phyloP scores from a whole-genome alignment of 1,140 invertebrate genomes.

The Penaeus indicus region DNA sequence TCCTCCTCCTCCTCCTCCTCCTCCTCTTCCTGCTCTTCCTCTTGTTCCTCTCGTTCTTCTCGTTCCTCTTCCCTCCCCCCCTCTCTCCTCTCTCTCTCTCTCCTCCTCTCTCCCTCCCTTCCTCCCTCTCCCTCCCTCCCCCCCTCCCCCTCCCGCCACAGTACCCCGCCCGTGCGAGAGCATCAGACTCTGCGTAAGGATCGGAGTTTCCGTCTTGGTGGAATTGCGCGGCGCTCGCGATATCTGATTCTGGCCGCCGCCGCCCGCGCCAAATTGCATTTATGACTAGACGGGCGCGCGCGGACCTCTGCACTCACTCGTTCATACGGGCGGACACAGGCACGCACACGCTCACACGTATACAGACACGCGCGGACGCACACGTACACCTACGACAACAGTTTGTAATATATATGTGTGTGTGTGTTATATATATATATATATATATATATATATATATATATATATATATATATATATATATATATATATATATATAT shows the following conservation, averaged over 20 bases:
- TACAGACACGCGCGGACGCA: not conserved
- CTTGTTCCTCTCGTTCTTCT: too few species aligned
- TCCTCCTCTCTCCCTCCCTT: too few species aligned
- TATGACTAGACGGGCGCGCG: constrained; percentile 4
- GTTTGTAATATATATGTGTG: not conserved
- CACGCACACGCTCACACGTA: constrained; percentile 35
- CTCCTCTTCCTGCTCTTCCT: not conserved
- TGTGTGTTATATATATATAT: too few species aligned
- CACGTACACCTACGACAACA: not conserved
- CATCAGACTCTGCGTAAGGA: constrained; percentile 22
- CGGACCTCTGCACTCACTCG: not conserved
- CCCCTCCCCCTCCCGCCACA: too few species aligned
- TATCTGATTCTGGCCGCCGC: constrained; percentile 4
- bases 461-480: not conserved
- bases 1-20: not conserved
- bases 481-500: not conserved
- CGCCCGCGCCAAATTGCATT: constrained; percentile 36
- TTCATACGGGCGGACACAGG: not conserved
- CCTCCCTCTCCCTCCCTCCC: too few species aligned
- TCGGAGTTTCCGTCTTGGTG: constrained; percentile 9
- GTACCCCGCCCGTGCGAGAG: not conserved
- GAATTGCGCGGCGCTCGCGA: constrained; percentile 21
- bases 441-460: not conserved
- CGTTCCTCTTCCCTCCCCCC: not conserved
- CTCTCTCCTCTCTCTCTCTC: not conserved